phyloP scores from a whole-genome alignment of 1,140 invertebrate genomes.

The Agrypnia vestita region DNA sequence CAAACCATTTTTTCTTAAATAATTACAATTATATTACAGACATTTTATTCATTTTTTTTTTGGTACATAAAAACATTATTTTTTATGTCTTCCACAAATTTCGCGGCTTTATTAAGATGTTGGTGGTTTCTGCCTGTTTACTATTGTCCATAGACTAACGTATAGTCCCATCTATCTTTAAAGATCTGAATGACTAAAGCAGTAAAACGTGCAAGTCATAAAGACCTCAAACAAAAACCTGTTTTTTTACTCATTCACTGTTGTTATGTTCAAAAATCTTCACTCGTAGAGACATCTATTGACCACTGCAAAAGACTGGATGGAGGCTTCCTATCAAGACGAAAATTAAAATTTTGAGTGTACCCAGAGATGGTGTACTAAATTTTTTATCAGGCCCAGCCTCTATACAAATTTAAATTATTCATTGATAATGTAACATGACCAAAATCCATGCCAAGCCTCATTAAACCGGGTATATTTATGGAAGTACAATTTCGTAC shows the following conservation, averaged over 20 bases:
- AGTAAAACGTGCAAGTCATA: background rate
- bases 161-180: slow-evolving; percentile 46
- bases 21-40: too few species aligned
- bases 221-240: background rate
- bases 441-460: too few species aligned
- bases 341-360: background rate
- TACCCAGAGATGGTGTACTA: slow-evolving; percentile 1
- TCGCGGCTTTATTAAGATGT: too few species aligned
- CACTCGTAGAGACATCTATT: slow-evolving; percentile 19
- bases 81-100: too few species aligned
- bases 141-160: background rate
- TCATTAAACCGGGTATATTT: too few species aligned
- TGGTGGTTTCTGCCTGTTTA: too few species aligned
- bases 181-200: background rate
- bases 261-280: background rate
- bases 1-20: too few species aligned
- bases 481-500: too few species aligned
- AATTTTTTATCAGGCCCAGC: background rate
- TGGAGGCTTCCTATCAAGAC: background rate
- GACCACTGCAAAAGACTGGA: background rate
- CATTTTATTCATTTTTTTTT: too few species aligned
- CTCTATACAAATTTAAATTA: background rate
- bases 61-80: too few species aligned
- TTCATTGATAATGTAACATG: too few species aligned
- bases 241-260: background rate